These are phyloP conservation scores for Torymus tubicola DNA, from an alignment of 2,888 invertebrate genomes.

Conservation along the genomic window DNA sequence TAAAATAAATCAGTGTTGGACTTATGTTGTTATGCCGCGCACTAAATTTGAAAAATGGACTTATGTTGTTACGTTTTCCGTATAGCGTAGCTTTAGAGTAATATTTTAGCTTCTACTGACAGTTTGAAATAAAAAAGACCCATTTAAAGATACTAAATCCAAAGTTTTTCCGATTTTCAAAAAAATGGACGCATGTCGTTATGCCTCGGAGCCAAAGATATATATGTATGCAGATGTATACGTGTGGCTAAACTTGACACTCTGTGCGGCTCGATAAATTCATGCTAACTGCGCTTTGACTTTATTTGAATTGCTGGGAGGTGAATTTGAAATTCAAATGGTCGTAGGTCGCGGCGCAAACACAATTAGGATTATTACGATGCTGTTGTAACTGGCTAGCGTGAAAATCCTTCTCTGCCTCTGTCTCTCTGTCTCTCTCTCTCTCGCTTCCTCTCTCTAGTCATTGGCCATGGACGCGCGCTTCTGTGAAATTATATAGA, in stretches of 20 bases:
- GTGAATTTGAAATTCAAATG: constrained; percentile 53
- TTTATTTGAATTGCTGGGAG: not conserved
- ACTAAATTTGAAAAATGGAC: too few species aligned
- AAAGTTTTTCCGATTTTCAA: too few species aligned
- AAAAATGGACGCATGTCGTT: too few species aligned
- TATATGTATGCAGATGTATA: too few species aligned
- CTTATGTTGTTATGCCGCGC: too few species aligned
- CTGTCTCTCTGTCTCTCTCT: not conserved
- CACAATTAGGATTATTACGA: constrained; percentile 49
- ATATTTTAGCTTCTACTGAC: too few species aligned
- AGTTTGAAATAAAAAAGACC: too few species aligned
- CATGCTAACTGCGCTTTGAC: constrained; percentile 31
- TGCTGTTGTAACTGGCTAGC: constrained; percentile 23
- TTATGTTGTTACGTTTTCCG: too few species aligned
- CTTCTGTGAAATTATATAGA: constrained; percentile 38
- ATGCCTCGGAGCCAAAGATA: too few species aligned
- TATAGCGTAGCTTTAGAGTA: too few species aligned
- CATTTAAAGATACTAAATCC: too few species aligned
- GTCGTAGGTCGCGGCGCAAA: constrained; percentile 40
- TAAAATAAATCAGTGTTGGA: too few species aligned
- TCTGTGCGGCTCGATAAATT: constrained; percentile 4
- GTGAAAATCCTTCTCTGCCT: constrained; percentile 15
- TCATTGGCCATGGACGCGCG: constrained; percentile 22
- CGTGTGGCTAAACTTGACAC: not conserved
- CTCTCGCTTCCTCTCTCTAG: not conserved